Conservation (phyloP, 2,113 vertebrate genomes). For the Octodon degus region DNA sequence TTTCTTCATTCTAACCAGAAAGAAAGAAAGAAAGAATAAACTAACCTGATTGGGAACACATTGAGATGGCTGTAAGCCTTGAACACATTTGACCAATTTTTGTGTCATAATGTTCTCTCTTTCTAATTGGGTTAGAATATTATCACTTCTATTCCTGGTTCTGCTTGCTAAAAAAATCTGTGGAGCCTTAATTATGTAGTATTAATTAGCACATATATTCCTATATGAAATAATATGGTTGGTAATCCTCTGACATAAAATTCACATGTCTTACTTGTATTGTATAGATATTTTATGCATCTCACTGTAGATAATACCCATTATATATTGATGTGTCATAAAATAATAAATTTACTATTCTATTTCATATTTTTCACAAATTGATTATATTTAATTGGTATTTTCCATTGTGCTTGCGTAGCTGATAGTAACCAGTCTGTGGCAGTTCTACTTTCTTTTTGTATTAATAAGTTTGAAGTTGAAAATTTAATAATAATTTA, state of each 20-base stretch:
- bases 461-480: neutral
- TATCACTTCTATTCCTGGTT: neutral
- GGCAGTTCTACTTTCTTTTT: neutral
- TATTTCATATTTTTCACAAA: neutral
- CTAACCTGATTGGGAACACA: neutral
- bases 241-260: neutral
- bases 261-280: neutral
- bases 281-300: neutral
- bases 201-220: neutral
- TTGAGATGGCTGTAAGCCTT: neutral
- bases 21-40: neutral
- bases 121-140: neutral
- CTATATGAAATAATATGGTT: neutral
- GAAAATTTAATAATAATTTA: neutral
- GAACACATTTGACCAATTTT: neutral
- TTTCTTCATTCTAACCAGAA: neutral
- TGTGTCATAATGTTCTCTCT: neutral
- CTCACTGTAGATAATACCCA: neutral
- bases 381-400: neutral
- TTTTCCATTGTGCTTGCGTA: neutral
- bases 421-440: neutral
- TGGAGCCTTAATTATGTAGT: neutral
- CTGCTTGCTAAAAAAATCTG: neutral
- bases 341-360: constrained; percentile 4
- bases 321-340: neutral